Evolutionary conservation across 1,140 invertebrate genomes (phyloP), one percentile per base, ranked within the genome.

Genomic region (Zelostemma sp.): DNA sequence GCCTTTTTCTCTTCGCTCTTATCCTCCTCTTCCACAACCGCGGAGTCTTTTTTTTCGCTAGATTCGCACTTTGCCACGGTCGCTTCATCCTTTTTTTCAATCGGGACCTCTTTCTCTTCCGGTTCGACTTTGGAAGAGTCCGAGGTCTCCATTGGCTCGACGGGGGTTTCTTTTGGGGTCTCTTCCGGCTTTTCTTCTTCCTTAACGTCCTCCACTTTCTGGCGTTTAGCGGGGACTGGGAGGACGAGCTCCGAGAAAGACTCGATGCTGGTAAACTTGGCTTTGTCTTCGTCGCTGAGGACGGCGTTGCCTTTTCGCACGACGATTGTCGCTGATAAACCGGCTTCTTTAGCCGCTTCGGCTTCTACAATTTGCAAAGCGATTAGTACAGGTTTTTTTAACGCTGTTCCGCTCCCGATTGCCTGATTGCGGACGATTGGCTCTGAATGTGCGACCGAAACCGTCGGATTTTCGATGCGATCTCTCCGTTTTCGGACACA

Each of bases 301-400:
- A 88, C 81, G 0, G 87, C 88, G 80, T 96, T 96, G 19, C 94
- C 95, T 55, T 93, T 91, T 41, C 96, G 89, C 47, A 88, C 83
- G 0, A 96, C 89, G 14, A 97, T 73, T 1, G 89, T 85, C 16
- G 88, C 85, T 31, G 88, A 84, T 46, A 96, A 70, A 6, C 94
- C 94, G 1, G 93, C 92, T 40, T 86, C 82, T 21, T 87, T 87
- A 1, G 95, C 95, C 71, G 95, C 95, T 77, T 89, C 87, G 0
- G 91, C 94, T 86, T 97, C 95, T 95, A 79, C 50, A 84, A 77
- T n/a, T n/a, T n/a, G n/a, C n/a, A n/a, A n/a, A n/a, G n/a, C n/a
- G n/a, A n/a, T n/a, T n/a, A n/a, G n/a, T n/a, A n/a, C n/a, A n/a
- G n/a, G n/a, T n/a, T n/a, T n/a, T n/a, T n/a, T n/a, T n/a, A n/a